Percentiles rank a stretch among this genome's conserved stretches.
These are phyloP conservation scores for Sinhomidia bicolor DNA, from an alignment of 2,888 invertebrate species.

Conservation along the genomic window DNA sequence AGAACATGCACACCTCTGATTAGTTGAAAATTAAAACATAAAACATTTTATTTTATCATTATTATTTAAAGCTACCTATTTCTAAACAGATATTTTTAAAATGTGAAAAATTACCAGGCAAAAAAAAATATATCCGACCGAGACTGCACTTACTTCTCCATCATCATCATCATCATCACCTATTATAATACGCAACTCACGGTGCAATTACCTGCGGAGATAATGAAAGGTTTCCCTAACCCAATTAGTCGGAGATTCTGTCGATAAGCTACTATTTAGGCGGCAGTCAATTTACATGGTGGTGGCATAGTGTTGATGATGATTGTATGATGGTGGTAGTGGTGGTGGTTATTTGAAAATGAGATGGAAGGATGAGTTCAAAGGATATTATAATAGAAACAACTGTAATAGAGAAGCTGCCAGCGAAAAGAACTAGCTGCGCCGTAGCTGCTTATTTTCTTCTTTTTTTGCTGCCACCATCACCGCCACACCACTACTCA, in stretches of 20 bases:
- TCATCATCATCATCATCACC: slow-evolving; percentile 42
- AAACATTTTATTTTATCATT: not conserved
- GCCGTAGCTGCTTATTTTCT: not conserved
- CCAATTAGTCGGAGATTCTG: slow-evolving; percentile 73
- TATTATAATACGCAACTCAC: slow-evolving; percentile 44
- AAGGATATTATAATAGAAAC: slow-evolving; percentile 11
- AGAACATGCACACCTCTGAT: too few relatives aligned
- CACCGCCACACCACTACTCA: too few relatives aligned
- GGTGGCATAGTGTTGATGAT: slow-evolving; percentile 1
- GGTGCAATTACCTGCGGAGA: slow-evolving; percentile 72
- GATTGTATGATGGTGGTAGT: slow-evolving; percentile 20
- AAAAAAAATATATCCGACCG: not conserved
- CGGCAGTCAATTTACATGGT: slow-evolving; percentile 55
- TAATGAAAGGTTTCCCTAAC: slow-evolving; percentile 76
- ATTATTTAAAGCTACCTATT: too few relatives aligned
- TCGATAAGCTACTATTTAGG: slow-evolving; percentile 68
- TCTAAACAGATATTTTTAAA: too few relatives aligned
- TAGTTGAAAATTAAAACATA: not conserved
- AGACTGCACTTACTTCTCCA: slow-evolving; percentile 13
- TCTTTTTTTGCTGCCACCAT: too few relatives aligned
- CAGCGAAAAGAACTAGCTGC: not conserved
- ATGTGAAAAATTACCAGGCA: too few relatives aligned
- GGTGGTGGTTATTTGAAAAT: slow-evolving; percentile 40
- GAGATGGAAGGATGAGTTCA: not conserved
- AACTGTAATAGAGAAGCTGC: not conserved